Percentiles rank a stretch among this genome's conserved stretches.
These are phyloP conservation scores for Malurus splendens DNA, from an alignment of 2,797 vertebrate species.

Conservation along the genomic window DNA sequence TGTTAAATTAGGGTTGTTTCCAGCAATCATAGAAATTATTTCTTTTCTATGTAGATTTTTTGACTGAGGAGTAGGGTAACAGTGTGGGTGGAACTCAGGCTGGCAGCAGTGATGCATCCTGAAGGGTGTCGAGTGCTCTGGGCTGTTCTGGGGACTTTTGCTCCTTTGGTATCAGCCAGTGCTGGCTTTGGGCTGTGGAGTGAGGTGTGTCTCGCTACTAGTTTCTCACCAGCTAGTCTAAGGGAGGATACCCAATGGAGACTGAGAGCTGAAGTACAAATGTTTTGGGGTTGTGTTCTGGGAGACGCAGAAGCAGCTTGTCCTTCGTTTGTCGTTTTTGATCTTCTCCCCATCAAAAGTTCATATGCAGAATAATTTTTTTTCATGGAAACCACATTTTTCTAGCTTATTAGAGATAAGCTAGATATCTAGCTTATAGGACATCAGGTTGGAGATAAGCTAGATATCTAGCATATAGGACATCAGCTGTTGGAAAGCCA, in stretches of 20 bases:
- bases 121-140: neutral
- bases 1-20: neutral
- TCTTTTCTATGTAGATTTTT: too few species aligned
- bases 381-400: neutral
- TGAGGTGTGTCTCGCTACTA: neutral
- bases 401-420: neutral
- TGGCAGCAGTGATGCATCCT: neutral
- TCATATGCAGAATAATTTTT: neutral
- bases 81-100: rapidly evolving
- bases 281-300: neutral
- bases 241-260: neutral
- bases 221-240: neutral
- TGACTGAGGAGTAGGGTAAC: rapidly evolving
- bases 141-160: rapidly evolving
- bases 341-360: neutral
- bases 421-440: neutral
- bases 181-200: neutral
- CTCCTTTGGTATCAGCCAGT: neutral
- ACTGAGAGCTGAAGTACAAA: neutral
- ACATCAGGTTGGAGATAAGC: neutral
- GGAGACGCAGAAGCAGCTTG: neutral
- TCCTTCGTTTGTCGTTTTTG: neutral
- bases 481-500: neutral
- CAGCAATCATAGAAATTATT: neutral
- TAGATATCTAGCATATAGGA: neutral